A percentile compares a stretch with the other conserved stretches of the same genome.
Conservation (phyloP, 2,113 vertebrate species). For the Halichoerus grypus region DNA sequence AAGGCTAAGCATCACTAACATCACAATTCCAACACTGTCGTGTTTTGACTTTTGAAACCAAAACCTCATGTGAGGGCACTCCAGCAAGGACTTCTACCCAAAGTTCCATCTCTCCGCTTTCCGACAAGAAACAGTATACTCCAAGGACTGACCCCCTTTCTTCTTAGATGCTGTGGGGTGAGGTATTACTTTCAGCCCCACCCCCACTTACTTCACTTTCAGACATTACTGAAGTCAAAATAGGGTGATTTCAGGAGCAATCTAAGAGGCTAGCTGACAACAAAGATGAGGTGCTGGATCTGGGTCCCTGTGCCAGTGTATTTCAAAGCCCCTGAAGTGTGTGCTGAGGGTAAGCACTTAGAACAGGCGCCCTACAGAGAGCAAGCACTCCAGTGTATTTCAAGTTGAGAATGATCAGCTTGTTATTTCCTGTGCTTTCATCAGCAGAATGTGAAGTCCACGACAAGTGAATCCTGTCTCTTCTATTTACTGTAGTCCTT, state of each 20-base stretch:
- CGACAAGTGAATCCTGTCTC: not conserved
- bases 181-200: not conserved
- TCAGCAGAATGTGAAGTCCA: not conserved
- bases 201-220: not conserved
- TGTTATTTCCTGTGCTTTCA: not conserved
- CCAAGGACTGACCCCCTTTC: not conserved
- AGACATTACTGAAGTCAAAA: not conserved
- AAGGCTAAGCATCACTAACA: not conserved
- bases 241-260: not conserved
- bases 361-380: not conserved
- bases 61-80: rapidly evolving
- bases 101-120: not conserved
- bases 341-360: not conserved
- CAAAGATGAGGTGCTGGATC: not conserved
- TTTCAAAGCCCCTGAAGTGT: rapidly evolving
- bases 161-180: not conserved
- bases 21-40: not conserved
- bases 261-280: not conserved
- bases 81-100: not conserved
- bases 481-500: not conserved
- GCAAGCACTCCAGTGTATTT: no score
- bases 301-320: rapidly evolving
- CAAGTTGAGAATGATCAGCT: rapidly evolving
- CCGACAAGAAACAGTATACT: not conserved
- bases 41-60: not conserved